Evolutionary conservation across 1,140 invertebrate species (phyloP).

Genomic region (Hesperophylax magnus): DNA sequence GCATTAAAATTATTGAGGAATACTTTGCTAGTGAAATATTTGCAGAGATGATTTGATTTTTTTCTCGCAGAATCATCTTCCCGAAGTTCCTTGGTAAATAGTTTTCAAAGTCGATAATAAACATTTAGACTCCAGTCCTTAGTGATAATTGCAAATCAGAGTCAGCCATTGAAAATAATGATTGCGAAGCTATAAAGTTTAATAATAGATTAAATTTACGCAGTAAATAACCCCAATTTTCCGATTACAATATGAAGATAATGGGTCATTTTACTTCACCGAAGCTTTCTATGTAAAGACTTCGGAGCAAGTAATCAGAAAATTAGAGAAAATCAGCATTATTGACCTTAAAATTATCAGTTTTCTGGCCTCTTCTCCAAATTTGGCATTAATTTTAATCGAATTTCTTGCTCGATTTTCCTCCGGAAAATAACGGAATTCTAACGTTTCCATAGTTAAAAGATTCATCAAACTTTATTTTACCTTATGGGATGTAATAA

Average conservation of each 20-base stretch:
- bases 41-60: not conserved
- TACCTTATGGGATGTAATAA: not conserved
- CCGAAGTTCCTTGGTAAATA: not conserved
- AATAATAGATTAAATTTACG: constrained; percentile 36
- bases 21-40: not conserved
- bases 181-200: constrained; percentile 31
- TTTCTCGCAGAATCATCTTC: not conserved
- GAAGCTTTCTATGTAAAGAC: constrained; percentile 24
- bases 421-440: not conserved
- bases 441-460: not conserved
- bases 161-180: constrained; percentile 27
- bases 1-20: no score
- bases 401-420: not conserved
- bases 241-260: constrained; percentile 43
- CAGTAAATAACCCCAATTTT: constrained; percentile 40
- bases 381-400: not conserved
- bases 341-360: constrained; percentile 14
- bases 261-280: constrained; percentile 26
- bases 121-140: not conserved
- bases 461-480: not conserved
- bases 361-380: not conserved
- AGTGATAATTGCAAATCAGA: constrained; percentile 28
- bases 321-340: constrained; percentile 18
- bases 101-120: constrained; percentile 24
- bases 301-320: constrained; percentile 11